Evolutionary conservation across 23 tunicate genomes (phyloP).

Genomic region (Trididemnum clinides): DNA sequence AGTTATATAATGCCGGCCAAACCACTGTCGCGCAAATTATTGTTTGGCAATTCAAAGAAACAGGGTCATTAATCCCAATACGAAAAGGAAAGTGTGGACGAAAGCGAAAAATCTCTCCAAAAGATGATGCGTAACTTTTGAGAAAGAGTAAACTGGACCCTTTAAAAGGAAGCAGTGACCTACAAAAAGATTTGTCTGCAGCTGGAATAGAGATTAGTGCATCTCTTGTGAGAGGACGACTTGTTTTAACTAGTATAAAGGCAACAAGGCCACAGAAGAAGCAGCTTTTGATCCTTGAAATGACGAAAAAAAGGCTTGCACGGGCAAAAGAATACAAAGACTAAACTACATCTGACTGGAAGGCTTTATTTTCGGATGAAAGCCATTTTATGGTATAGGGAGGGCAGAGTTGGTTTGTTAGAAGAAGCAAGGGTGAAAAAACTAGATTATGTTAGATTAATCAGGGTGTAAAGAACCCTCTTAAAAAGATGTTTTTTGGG

Average conservation of each 20-base stretch:
- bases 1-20: no score
- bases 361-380: background rate
- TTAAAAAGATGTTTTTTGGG: background rate
- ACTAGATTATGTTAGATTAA: background rate
- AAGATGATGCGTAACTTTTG: background rate
- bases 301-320: background rate
- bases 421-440: background rate
- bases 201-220: background rate
- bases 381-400: background rate
- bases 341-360: background rate
- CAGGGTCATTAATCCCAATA: no score
- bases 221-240: no score
- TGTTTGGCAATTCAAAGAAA: background rate
- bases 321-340: background rate
- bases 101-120: background rate
- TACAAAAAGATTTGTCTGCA: background rate
- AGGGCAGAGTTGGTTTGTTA: background rate
- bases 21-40: background rate
- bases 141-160: background rate
- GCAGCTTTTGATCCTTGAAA: background rate
- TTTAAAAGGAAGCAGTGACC: background rate
- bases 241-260: background rate
- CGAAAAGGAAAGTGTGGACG: background rate
- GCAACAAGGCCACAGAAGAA: background rate
- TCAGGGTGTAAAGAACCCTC: background rate